Base-by-base conservation (phyloP, 2,888 invertebrate genomes). In the Synergus umbraculus region DNA sequence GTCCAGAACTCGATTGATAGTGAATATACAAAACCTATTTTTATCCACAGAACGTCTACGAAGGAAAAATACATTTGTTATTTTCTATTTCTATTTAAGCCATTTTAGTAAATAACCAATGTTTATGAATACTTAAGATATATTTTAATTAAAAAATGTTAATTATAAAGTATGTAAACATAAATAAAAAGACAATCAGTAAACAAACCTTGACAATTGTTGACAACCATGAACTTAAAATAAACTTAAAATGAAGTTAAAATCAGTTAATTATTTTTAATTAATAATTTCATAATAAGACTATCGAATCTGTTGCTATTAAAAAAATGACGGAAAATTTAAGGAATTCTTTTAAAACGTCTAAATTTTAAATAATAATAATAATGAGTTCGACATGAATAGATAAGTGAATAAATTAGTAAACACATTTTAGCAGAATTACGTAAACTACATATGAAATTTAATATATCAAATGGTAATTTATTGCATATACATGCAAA, bases 21-120 rank as follows among this genome's bases (percentile, higher is more conserved):
- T n/a, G n/a, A 73, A 73, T 29, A 73, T 54, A 73, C 49, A 41
- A 3, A 46, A 46, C 44, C 29, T 37, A 7, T 64, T 64, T 22
- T 22, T 64, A 4, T 37, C 64, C 29, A 46, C 13, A 5, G 12
- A 13, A 63, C 13, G 10, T 63, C 18, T 58, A n/a, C 9, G 10
- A 58, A 58, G 18, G 10, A 58, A 54, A 54, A n/a, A n/a, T 54
- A n/a, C n/a, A 8, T 54, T 54, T 18, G 2, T 54, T n/a, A 54
- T 54, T 9, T n/a, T 7, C 2, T 9, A 15, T n/a, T 8, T 15
- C n/a, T 9, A n/a, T n/a, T 8, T 5, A 54, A n/a, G 54, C n/a
- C 13, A 9, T 54, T 54, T n/a, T 13, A 54, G 1, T 9, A 3
- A 18, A 9, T n/a, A 8, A 5, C 0, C 13, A 7, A 54, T 2